Percentiles rank a stretch among this genome's conserved stretches.
These are phyloP conservation scores for Pygoscelis adeliae DNA, from an alignment of 2,113 vertebrate genomes.

Conservation along the genomic window DNA sequence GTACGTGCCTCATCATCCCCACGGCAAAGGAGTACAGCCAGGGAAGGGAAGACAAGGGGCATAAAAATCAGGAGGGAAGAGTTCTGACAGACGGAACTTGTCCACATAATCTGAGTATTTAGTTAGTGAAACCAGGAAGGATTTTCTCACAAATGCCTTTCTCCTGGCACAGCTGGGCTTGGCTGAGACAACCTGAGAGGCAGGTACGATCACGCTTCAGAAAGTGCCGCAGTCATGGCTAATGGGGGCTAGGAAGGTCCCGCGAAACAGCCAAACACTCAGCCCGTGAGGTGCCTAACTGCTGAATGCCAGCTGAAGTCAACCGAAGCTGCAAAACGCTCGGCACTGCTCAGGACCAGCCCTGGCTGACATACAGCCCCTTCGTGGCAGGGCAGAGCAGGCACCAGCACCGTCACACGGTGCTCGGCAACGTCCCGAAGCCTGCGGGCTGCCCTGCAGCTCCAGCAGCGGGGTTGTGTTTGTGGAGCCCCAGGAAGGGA, in stretches of 20 bases:
- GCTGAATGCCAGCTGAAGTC: not conserved
- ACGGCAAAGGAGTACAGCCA: fast-evolving
- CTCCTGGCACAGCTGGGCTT: not conserved
- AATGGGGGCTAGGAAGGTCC: not conserved
- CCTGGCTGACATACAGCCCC: not conserved
- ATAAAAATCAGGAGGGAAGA: not conserved
- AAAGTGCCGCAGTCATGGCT: not conserved
- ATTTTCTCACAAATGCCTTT: not conserved
- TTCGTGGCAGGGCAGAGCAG: not conserved
- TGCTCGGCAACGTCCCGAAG: not conserved
- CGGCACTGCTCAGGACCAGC: not conserved
- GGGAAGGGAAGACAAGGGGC: not conserved
- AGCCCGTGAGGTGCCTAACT: not conserved
- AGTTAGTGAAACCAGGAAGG: not conserved
- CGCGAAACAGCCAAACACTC: fast-evolving
- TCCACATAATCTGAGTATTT: fast-evolving
- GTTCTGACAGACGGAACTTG: not conserved
- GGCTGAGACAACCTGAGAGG: not conserved
- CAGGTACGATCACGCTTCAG: fast-evolving
- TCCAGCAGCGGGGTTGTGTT: not conserved
- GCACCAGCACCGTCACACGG: not conserved
- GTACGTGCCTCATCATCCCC: not conserved
- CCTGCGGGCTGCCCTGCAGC: not conserved
- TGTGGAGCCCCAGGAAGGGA: not conserved
- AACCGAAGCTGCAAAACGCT: not conserved